Conservation (phyloP, 2,888 invertebrate genomes). For the Netelia melanura region DNA sequence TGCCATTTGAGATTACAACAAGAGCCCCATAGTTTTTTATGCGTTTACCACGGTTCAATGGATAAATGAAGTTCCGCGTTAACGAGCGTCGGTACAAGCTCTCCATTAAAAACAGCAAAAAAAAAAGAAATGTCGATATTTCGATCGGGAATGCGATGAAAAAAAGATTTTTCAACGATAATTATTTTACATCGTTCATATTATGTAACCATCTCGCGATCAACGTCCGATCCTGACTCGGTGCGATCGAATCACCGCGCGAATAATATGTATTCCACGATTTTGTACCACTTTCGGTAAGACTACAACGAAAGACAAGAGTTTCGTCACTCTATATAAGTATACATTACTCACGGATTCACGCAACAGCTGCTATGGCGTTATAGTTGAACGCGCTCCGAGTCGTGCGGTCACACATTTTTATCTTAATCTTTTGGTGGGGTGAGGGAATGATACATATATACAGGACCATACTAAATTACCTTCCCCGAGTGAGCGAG, state of each 20-base stretch:
- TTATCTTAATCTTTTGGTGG: constrained; percentile 57
- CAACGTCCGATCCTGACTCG: neutral
- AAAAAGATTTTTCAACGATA: neutral
- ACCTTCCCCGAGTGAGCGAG: constrained; percentile 59
- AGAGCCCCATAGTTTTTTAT: neutral
- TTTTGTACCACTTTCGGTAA: constrained; percentile 57
- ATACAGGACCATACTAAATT: constrained; percentile 58
- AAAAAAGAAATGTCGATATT: no score
- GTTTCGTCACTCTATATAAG: constrained; percentile 55
- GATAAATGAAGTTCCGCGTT: constrained; percentile 27
- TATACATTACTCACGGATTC: constrained; percentile 46
- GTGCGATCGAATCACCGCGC: constrained; percentile 24
- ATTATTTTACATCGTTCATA: neutral
- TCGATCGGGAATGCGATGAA: neutral
- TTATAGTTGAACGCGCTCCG: constrained; percentile 60
- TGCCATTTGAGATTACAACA: constrained; percentile 35
- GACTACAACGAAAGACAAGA: constrained; percentile 27
- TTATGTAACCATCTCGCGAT: neutral
- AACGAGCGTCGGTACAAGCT: no score
- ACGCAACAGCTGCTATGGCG: constrained; percentile 63
- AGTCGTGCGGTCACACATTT: constrained; percentile 68
- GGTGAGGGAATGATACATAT: constrained; percentile 5
- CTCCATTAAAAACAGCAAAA: no score
- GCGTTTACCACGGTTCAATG: constrained; percentile 39
- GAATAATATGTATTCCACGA: constrained; percentile 49